Conservation (phyloP, 2,797 vertebrate genomes). For the Enteromius argenteus region DNA sequence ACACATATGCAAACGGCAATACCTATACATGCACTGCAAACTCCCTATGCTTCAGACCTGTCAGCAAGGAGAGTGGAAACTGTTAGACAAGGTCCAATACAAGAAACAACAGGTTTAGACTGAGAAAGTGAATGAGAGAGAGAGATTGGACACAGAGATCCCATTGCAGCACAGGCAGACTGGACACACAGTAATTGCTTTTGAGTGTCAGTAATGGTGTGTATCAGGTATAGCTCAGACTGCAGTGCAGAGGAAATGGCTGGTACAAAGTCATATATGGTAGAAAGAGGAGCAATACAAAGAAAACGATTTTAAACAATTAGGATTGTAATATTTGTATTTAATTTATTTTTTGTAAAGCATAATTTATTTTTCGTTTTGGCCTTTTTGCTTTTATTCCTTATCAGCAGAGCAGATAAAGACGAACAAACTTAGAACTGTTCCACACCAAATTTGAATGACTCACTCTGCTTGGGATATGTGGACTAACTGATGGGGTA, state of each 20-base stretch:
- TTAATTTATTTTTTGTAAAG: not conserved
- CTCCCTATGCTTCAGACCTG: slow-evolving; percentile 66
- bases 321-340: not conserved
- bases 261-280: slow-evolving; percentile 24
- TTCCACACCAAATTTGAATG: not conserved
- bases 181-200: slow-evolving; percentile 51
- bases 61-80: slow-evolving; percentile 53
- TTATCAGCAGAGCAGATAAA: not conserved
- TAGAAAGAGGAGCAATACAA: not conserved
- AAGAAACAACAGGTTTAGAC: slow-evolving; percentile 48
- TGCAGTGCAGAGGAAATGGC: slow-evolving; percentile 44
- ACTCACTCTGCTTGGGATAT: not conserved
- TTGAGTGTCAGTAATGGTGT: slow-evolving; percentile 51
- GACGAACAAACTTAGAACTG: not conserved
- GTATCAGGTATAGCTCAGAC: slow-evolving; percentile 43
- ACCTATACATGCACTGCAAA: slow-evolving; percentile 49
- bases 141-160: slow-evolving; percentile 16
- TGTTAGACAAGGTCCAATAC: slow-evolving; percentile 54
- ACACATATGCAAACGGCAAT: slow-evolving; percentile 9
- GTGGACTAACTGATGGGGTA: not conserved
- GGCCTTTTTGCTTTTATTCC: not conserved
- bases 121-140: slow-evolving; percentile 17
- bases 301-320: not conserved
- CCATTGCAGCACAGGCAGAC: slow-evolving; percentile 1
- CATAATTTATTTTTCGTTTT: not conserved